A percentile compares a stretch with the other conserved stretches of the same genome.
Conservation (phyloP, 2,888 invertebrate species). For the Chrysina gloriosa region DNA sequence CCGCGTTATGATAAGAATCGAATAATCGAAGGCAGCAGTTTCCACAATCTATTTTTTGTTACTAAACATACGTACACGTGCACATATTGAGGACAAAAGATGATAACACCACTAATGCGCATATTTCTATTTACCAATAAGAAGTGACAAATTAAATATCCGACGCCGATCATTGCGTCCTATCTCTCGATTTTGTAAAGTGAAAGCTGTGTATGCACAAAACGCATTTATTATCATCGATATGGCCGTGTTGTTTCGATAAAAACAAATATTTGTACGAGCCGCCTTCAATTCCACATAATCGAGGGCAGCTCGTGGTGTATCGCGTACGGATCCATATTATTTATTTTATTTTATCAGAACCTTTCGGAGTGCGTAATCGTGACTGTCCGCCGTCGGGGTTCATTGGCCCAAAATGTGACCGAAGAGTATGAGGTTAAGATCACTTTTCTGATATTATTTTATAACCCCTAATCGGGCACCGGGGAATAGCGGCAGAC, state of each 20-base stretch:
- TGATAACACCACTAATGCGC: not conserved
- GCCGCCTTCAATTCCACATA: too few relatives aligned
- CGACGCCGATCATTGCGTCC: not conserved
- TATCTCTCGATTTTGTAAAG: slow-evolving; percentile 2
- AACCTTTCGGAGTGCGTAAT: slow-evolving; percentile 1
- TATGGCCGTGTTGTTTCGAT: not conserved
- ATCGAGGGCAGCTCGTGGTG: not conserved
- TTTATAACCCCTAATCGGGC: slow-evolving; percentile 25
- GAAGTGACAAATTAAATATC: not conserved
- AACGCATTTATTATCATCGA: not conserved
- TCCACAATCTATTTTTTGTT: not conserved
- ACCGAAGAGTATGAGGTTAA: slow-evolving; percentile 24
- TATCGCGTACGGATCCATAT: not conserved
- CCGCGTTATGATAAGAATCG: too few relatives aligned
- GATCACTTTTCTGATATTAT: slow-evolving; percentile 27
- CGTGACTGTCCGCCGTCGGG: slow-evolving; percentile 1
- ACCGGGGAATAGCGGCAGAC: slow-evolving; percentile 9
- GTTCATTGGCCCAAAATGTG: slow-evolving; percentile 32
- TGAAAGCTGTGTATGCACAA: too few relatives aligned
- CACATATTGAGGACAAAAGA: slow-evolving; percentile 4
- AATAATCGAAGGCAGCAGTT: too few relatives aligned
- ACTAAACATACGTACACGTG: too few relatives aligned
- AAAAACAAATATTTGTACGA: slow-evolving; percentile 26
- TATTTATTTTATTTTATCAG: slow-evolving; percentile 35
- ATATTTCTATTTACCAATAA: not conserved